These are phyloP conservation scores for Pteropus alecto DNA, from an alignment of 2,113 vertebrate genomes.

Conservation along the genomic window DNA sequence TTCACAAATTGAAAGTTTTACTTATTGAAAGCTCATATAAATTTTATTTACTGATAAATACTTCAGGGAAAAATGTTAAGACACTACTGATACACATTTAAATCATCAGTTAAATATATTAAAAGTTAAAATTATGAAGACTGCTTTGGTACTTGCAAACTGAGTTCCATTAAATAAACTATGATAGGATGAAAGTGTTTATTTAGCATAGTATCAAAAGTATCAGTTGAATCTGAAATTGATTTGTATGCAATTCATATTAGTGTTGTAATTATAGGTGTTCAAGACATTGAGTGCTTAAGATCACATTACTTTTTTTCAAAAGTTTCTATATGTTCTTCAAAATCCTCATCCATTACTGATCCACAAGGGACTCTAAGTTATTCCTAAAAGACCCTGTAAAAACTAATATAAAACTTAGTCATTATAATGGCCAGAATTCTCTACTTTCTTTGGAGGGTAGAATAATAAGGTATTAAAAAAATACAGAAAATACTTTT, in stretches of 20 bases:
- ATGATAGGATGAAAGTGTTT: background rate
- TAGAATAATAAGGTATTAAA: constrained; percentile 20
- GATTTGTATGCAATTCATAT: background rate
- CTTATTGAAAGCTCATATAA: constrained; percentile 11
- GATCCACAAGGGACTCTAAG: constrained; percentile 20
- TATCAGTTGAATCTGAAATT: background rate
- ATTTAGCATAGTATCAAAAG: constrained; percentile 16
- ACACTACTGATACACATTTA: background rate
- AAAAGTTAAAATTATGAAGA: constrained; percentile 38
- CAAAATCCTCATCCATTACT: constrained; percentile 49
- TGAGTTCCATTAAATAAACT: constrained; percentile 38
- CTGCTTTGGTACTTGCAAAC: constrained; percentile 4
- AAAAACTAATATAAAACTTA: constrained; percentile 19
- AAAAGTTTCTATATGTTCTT: constrained; percentile 38
- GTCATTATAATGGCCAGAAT: constrained; percentile 21
- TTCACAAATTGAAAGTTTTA: constrained; percentile 14
- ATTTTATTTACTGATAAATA: background rate
- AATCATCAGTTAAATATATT: constrained; percentile 42
- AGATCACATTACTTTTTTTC: constrained; percentile 27
- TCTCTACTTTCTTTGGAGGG: constrained; percentile 33
- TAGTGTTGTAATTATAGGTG: background rate
- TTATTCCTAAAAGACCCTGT: constrained; percentile 37
- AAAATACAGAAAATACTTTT: constrained; percentile 9
- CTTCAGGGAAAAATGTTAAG: background rate
- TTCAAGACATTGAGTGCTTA: background rate